phyloP scores from a whole-genome alignment of 2,888 invertebrate species.

The Fragum sueziense region DNA sequence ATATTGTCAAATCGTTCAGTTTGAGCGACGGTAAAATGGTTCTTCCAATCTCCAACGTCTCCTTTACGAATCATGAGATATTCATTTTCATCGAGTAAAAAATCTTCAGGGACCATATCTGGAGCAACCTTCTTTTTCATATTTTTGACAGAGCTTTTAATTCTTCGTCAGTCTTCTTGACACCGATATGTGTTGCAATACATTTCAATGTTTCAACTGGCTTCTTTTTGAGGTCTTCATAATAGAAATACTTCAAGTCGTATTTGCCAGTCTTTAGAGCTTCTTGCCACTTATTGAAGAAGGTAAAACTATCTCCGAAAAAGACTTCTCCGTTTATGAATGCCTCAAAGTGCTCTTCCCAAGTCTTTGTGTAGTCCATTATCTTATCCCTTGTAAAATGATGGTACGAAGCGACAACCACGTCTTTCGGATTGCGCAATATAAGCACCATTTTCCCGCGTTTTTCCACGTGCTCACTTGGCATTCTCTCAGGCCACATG shows the following conservation, averaged over 20 bases:
- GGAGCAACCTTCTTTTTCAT: background rate
- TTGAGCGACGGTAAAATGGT: conserved; percentile 9
- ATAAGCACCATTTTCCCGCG: conserved; percentile 6
- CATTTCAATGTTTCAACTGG: background rate
- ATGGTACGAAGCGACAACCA: background rate
- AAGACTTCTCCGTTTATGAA: background rate
- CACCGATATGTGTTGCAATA: background rate
- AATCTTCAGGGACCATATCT: background rate
- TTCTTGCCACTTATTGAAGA: conserved; percentile 1
- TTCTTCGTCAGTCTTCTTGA: background rate
- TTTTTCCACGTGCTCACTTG: conserved; percentile 11
- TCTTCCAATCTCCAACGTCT: conserved; percentile 9
- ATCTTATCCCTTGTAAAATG: background rate
- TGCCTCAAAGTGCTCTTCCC: background rate
- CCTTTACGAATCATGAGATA: background rate
- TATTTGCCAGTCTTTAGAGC: background rate
- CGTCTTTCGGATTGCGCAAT: conserved; percentile 14
- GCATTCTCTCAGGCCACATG: background rate
- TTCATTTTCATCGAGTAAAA: background rate
- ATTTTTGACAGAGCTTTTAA: background rate
- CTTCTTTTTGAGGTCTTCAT: conserved; percentile 1
- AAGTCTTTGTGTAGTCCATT: background rate
- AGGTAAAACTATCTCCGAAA: background rate
- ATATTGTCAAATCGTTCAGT: background rate
- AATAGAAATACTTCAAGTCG: conserved; percentile 1